Base-by-base conservation (phyloP, 2,113 vertebrate genomes). In the Phocoena phocoena region DNA sequence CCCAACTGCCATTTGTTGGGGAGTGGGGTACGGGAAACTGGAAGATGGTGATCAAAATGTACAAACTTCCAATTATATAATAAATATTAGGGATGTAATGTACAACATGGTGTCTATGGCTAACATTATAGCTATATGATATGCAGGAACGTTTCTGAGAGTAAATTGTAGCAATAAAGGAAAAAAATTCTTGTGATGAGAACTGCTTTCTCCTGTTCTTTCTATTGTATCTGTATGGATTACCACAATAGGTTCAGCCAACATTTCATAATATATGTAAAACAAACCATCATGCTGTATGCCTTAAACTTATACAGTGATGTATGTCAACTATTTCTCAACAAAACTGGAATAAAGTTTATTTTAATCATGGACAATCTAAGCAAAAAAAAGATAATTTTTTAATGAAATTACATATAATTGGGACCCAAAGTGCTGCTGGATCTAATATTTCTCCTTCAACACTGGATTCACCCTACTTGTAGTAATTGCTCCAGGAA, bases 21-120 rank as follows among this genome's bases (percentile, higher is more conserved):
- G 26, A 44, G 23, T 11, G 2, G 9, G 44, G 44, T 8, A 10
- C 2, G 23, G 23, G 8, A 2, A 15, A 28, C 18, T 44, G 1
- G 6, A 47, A 44, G 31, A 11, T 25, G 38, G 41, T 47, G 86
- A 44, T 47, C 20, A 63, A 47, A 33, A 36, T 14, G 55, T 63
- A 76, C 20, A 47, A 26, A 89, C 20, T 44, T 74, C 28, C 28
- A n/a, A 20, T 60, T 80, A 80, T 36, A 15, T 23, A 80, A 36
- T 55, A 55, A 55, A 14, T 58, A 26, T 14, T 36, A 80, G 53
- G 21, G 28, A n/a, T 62, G 8, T 26, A 47, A 47, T 5, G 13
- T 26, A n/a, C 8, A 62, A 33, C 14, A n/a, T n/a, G 36, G 6
- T 2, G 53, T 62, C 13, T 44, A 33, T 25, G 21, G 86, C 58